A percentile compares a stretch with the other conserved stretches of the same genome.
These are phyloP conservation scores for Xenentodon cancila DNA, from an alignment of 2,797 vertebrate genomes.

Conservation along the genomic window DNA sequence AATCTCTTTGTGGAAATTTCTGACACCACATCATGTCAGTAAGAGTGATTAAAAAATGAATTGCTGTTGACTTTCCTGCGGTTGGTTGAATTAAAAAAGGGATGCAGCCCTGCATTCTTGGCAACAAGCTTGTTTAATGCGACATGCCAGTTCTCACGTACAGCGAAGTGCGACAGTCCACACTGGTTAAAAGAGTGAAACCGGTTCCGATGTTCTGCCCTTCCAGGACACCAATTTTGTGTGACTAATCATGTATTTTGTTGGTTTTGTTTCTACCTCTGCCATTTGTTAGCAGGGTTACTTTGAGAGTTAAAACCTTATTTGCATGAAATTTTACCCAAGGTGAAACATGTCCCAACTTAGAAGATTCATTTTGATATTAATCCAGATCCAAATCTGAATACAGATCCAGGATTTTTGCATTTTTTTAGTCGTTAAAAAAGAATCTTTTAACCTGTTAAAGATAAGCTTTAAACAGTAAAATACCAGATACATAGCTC, in stretches of 20 bases:
- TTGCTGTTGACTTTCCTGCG: conserved; percentile 31
- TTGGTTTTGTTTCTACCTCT: not conserved
- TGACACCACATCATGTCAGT: conserved; percentile 20
- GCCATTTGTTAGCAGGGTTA: not conserved
- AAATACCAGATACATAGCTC: too few relatives aligned
- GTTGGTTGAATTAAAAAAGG: not conserved
- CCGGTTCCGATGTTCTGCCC: not conserved
- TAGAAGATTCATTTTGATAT: not conserved
- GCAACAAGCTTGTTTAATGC: not conserved
- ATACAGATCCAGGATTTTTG: conserved; percentile 5
- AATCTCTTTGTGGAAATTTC: conserved; percentile 34
- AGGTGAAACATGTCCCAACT: conserved; percentile 9
- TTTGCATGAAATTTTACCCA: conserved; percentile 1
- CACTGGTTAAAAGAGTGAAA: not conserved
- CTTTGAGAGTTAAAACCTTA: not conserved
- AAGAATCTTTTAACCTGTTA: too few relatives aligned
- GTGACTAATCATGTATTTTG: conserved; percentile 5
- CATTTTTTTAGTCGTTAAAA: not conserved
- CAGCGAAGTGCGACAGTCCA: not conserved
- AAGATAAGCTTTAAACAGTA: too few relatives aligned
- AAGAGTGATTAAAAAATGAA: conserved; percentile 28
- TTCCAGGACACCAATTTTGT: not conserved
- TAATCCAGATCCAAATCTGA: conserved; percentile 5
- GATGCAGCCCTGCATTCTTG: conserved; percentile 3
- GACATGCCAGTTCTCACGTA: conserved; percentile 4